phyloP scores from a whole-genome alignment of 2,113 vertebrate species.

The Pionites leucogaster region DNA sequence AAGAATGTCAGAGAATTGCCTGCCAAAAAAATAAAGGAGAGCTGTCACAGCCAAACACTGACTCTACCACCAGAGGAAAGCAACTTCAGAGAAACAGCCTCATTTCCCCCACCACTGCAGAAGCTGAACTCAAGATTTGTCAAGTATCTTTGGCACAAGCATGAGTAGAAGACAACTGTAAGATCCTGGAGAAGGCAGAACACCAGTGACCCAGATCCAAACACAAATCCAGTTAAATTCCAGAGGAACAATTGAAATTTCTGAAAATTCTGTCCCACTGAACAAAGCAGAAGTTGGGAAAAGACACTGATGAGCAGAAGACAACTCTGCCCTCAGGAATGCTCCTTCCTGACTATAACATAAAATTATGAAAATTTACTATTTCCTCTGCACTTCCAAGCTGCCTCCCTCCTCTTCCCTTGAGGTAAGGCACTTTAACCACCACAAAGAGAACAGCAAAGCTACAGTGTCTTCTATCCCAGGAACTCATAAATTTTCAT shows the following conservation, averaged over 20 bases:
- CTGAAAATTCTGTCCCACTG: neutral
- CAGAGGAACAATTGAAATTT: neutral
- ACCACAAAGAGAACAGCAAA: neutral
- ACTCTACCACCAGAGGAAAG: neutral
- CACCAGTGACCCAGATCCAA: neutral
- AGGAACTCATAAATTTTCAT: neutral
- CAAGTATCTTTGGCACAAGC: neutral
- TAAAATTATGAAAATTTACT: neutral
- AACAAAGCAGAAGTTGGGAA: neutral
- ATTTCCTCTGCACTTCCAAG: neutral
- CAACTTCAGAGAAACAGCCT: neutral
- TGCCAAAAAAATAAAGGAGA: constrained; percentile 8
- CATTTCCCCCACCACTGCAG: neutral
- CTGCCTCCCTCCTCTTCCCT: neutral
- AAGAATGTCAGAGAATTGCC: constrained; percentile 20
- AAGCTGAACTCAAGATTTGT: neutral
- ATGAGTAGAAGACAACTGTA: neutral
- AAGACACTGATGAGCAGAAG: neutral
- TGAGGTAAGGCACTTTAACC: neutral
- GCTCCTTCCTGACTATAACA: neutral
- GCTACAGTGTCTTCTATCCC: neutral
- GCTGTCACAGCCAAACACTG: constrained; percentile 4
- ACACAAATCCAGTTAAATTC: neutral
- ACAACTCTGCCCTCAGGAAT: neutral
- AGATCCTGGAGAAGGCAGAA: neutral